A percentile compares a stretch with the other conserved stretches of the same genome.
phyloP scores from a whole-genome alignment of 92 coral and sea anemone genomes.

The Epizoanthus fatuus region DNA sequence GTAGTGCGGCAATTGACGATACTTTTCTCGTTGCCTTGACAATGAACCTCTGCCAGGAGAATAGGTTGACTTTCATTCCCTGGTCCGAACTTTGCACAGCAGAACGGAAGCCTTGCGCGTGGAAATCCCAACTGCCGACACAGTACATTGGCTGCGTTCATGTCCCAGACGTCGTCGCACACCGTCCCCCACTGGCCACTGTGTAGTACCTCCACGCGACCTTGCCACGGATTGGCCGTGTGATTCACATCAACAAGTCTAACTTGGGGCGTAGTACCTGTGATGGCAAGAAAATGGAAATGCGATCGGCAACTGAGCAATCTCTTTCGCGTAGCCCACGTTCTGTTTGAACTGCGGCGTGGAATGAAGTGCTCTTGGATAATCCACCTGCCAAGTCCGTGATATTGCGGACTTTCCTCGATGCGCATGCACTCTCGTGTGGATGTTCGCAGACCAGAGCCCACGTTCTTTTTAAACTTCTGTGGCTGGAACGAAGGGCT shows the following conservation, averaged over 20 bases:
- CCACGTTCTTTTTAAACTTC: too few species aligned
- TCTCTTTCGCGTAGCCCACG: too few species aligned
- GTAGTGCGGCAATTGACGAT: slow-evolving; percentile 5
- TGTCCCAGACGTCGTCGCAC: slow-evolving; percentile 41
- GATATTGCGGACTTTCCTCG: too few species aligned
- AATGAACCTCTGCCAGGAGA: slow-evolving; percentile 38
- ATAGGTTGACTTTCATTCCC: slow-evolving; percentile 41
- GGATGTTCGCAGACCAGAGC: too few species aligned
- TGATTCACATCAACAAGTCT: slow-evolving; percentile 29
- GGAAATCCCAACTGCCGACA: slow-evolving; percentile 24
- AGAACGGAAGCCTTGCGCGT: slow-evolving; percentile 33
- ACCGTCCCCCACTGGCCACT: slow-evolving; percentile 38
- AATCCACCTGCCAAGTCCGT: too few species aligned
- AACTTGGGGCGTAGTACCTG: neutral
- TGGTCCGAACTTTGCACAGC: slow-evolving; percentile 31
- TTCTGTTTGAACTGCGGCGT: too few species aligned
- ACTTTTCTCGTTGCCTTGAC: slow-evolving; percentile 34
- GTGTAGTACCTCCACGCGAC: slow-evolving; percentile 22
- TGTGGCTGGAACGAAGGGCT: too few species aligned
- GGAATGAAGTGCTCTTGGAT: too few species aligned
- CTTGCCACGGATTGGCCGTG: slow-evolving; percentile 27
- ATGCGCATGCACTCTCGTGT: too few species aligned
- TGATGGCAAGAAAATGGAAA: too few species aligned
- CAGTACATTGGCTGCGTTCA: slow-evolving; percentile 37
- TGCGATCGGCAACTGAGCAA: too few species aligned